Evolutionary conservation across 2,113 vertebrate genomes (phyloP).

Genomic region (Rhizomys pruinosus): DNA sequence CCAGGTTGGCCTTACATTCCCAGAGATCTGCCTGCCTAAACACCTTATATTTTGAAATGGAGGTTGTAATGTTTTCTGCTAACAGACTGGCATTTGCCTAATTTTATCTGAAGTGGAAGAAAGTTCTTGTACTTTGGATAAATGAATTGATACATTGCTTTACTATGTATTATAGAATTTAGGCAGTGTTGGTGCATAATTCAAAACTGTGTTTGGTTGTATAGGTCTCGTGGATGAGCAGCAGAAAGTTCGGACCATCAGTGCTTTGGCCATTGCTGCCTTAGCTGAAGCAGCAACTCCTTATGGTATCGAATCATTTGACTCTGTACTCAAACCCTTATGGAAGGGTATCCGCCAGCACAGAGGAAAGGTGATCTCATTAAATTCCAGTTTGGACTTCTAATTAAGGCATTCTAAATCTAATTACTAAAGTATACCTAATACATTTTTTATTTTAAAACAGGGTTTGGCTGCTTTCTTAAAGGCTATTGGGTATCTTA

Average conservation of each 20-base stretch:
- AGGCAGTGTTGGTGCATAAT: not conserved
- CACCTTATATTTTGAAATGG: not conserved
- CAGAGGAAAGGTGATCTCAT: constrained; percentile 94
- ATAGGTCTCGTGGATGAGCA: constrained; percentile 98
- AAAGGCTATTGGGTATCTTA: constrained; percentile 98
- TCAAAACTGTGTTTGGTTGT: constrained; percentile 62
- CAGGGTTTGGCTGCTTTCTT: constrained; percentile 98
- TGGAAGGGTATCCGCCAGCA: constrained; percentile 99
- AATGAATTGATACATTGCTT: not conserved
- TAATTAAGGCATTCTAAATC: not conserved
- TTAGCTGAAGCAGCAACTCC: constrained; percentile 98
- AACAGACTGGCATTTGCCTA: not conserved
- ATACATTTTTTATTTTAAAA: constrained; percentile 50
- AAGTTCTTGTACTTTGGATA: not conserved
- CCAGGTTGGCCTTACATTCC: too few relatives aligned
- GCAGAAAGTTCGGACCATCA: constrained; percentile 99
- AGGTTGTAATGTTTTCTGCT: not conserved
- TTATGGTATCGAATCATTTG: constrained; percentile 98
- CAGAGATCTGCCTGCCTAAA: too few relatives aligned
- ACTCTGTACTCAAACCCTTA: constrained; percentile 97
- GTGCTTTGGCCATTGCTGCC: constrained; percentile 98
- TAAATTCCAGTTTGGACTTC: not conserved
- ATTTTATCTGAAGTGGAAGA: not conserved
- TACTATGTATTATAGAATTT: not conserved
- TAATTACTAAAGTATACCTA: not conserved